These are phyloP conservation scores for Mastigias papua DNA, from an alignment of 30 jellyfish, hydroid and myxozoan species.

Conservation along the genomic window DNA sequence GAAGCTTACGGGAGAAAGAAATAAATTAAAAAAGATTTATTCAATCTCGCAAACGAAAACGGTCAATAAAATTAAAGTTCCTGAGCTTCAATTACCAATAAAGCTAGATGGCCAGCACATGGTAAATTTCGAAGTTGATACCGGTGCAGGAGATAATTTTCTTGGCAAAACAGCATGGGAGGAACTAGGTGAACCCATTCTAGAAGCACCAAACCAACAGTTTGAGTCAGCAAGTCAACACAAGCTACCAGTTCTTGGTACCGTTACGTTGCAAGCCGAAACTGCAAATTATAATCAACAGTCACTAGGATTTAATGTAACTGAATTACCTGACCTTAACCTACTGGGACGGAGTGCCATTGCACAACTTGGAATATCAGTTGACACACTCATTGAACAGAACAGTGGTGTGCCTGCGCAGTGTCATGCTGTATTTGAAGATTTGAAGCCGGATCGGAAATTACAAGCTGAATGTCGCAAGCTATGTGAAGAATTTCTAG, in stretches of 20 bases:
- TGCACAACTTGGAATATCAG: slow-evolving; percentile 35
- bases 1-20: neutral
- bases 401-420: too few species aligned
- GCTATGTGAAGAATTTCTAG: slow-evolving; percentile 25
- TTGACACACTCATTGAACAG: slow-evolving; percentile 5
- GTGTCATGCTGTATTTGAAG: slow-evolving; percentile 9
- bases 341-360: slow-evolving; percentile 41
- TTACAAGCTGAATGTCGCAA: slow-evolving; percentile 24
- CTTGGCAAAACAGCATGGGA: slow-evolving; percentile 15
- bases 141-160: slow-evolving; percentile 46
- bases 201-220: too few species aligned
- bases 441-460: slow-evolving; percentile 4
- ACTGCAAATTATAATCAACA: neutral
- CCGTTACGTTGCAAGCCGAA: slow-evolving; percentile 18
- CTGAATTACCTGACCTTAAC: slow-evolving; percentile 44
- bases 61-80: too few species aligned
- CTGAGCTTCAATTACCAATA: too few species aligned
- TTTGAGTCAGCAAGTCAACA: too few species aligned
- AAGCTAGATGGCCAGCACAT: neutral
- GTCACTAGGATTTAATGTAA: neutral
- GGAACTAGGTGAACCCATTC: slow-evolving; percentile 25
- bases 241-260: slow-evolving; percentile 24
- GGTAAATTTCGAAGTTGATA: slow-evolving; percentile 22
- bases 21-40: too few species aligned
- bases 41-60: too few species aligned